Evolutionary conservation across 2,888 invertebrate species (phyloP).

Genomic region (Teleogryllus oceanicus): DNA sequence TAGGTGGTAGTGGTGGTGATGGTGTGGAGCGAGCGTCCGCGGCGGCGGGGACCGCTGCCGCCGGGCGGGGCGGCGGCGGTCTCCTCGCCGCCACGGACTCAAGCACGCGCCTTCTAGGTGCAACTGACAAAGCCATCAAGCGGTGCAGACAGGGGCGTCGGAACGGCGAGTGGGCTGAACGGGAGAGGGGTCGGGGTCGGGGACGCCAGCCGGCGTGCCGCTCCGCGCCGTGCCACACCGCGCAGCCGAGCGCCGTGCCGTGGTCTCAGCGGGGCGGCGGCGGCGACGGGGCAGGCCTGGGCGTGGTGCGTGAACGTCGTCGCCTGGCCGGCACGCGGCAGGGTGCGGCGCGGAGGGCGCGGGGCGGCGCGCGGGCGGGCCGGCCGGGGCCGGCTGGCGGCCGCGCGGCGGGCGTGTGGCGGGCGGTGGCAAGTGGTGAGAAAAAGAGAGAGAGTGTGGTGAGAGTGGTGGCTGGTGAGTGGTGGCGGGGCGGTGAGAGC

Average conservation of each 20-base stretch:
- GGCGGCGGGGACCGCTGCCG: background rate
- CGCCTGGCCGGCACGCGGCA: background rate
- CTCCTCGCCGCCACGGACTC: background rate
- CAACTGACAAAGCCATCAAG: conserved; percentile 37
- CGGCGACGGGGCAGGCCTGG: background rate
- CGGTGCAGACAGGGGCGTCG: conserved; percentile 32
- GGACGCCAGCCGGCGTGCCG: background rate
- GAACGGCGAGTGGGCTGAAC: background rate
- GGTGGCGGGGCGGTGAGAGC: conserved; percentile 22
- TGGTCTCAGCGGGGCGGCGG: background rate
- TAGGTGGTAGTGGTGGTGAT: conserved; percentile 22
- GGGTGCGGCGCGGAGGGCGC: background rate
- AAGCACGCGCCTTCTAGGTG: conserved; percentile 27
- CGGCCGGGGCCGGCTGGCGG: background rate
- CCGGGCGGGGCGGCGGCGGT: background rate
- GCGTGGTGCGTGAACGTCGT: background rate
- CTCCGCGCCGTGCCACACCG: background rate
- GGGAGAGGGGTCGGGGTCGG: background rate
- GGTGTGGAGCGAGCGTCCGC: conserved; percentile 10
- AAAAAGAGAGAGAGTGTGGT: conserved; percentile 19
- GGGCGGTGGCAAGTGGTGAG: background rate
- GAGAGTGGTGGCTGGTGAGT: conserved; percentile 23
- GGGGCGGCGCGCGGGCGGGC: background rate
- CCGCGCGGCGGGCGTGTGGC: background rate
- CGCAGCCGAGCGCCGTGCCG: background rate